Conservation (phyloP, 2,888 invertebrate genomes). For the Sericinus montela region DNA sequence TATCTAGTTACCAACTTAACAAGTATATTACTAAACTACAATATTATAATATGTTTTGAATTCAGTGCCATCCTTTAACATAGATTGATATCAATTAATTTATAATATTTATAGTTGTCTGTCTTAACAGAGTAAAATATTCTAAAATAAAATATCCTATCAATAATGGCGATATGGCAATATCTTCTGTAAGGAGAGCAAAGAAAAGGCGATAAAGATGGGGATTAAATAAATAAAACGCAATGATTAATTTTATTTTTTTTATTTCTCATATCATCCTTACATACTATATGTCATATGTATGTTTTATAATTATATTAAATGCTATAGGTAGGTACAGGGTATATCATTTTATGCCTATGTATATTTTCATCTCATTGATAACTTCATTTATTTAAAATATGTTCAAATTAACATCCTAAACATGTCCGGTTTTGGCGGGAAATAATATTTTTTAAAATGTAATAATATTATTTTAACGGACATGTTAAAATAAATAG, state of each 20-base stretch:
- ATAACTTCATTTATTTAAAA: conserved; percentile 17
- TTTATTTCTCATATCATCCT: conserved; percentile 58
- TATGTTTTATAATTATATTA: conserved; percentile 45
- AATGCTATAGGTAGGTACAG: conserved; percentile 60
- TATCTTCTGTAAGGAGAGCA: background rate
- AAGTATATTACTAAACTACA: too few species aligned
- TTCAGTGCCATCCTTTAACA: too few species aligned
- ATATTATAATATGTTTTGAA: too few species aligned
- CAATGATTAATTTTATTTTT: conserved; percentile 35
- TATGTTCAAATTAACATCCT: conserved; percentile 2
- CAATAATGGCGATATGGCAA: too few species aligned
- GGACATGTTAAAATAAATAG: too few species aligned
- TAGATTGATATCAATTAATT: too few species aligned
- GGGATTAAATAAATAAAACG: conserved; percentile 60
- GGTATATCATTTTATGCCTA: conserved; percentile 49
- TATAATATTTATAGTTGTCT: too few species aligned
- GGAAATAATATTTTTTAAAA: background rate
- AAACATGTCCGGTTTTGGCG: conserved; percentile 1
- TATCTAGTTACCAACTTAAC: too few species aligned
- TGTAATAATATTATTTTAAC: too few species aligned
- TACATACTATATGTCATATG: conserved; percentile 53
- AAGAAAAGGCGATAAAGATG: too few species aligned
- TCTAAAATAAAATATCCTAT: too few species aligned
- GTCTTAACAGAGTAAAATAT: too few species aligned
- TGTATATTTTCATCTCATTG: conserved; percentile 31